A percentile compares a stretch with the other conserved stretches of the same genome.
phyloP scores from a whole-genome alignment of 2,888 invertebrate species.

The Acanthosepion pharaonis region DNA sequence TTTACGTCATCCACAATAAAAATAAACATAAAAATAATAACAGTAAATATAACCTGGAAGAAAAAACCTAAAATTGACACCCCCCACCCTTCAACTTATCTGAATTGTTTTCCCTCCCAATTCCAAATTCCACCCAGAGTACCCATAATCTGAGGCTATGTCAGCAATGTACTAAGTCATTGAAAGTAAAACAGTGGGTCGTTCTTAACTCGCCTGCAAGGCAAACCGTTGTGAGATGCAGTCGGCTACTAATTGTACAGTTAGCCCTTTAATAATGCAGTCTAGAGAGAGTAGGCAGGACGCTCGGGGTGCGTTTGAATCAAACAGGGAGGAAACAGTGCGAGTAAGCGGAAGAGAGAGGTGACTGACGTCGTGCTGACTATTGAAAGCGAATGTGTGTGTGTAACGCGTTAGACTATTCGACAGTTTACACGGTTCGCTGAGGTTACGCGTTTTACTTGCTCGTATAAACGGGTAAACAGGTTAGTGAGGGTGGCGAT shows the following conservation, averaged over 20 bases:
- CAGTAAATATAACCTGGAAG: neutral
- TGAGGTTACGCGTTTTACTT: neutral
- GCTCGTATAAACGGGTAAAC: neutral
- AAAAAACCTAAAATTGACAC: neutral
- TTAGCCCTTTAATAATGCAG: neutral
- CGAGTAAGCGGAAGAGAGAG: neutral
- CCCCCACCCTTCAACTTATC: neutral
- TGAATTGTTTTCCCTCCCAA: neutral
- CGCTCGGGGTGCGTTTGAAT: neutral
- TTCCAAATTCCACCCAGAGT: neutral
- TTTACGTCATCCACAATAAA: no score
- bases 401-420: neutral
- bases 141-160: neutral
- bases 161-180: no score
- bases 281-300: neutral
- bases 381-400: neutral
- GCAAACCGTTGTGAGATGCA: neutral
- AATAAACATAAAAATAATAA: no score
- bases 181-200: neutral
- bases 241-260: neutral
- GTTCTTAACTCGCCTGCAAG: neutral
- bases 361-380: neutral
- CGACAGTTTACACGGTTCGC: slow-evolving; percentile 17
- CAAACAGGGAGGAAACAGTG: neutral
- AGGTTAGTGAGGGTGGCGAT: neutral